These are phyloP conservation scores for Hypotaenidia okinawae DNA, from an alignment of 2,797 vertebrate species.

Conservation along the genomic window DNA sequence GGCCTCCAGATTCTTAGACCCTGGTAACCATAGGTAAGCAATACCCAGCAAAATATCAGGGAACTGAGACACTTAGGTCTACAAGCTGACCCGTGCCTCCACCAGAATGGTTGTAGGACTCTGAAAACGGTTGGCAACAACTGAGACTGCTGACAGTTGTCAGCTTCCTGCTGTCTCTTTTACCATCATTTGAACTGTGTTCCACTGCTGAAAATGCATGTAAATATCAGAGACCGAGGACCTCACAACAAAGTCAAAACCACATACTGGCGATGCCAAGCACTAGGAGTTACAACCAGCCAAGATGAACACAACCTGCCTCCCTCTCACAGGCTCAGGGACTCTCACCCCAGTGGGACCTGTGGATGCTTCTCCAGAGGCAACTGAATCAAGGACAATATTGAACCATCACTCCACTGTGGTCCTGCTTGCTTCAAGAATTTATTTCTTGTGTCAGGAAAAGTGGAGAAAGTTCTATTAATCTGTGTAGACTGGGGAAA, in stretches of 20 bases:
- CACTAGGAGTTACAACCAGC: not conserved
- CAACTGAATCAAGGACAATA: not conserved
- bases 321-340: not conserved
- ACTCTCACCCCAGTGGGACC: rapidly evolving
- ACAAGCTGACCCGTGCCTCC: not conserved
- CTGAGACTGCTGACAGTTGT: not conserved
- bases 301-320: not conserved
- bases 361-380: not conserved
- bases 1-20: not conserved
- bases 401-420: not conserved
- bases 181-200: not conserved
- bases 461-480: not conserved
- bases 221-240: not conserved
- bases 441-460: not conserved
- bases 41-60: not conserved
- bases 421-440: not conserved
- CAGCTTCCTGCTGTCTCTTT: not conserved
- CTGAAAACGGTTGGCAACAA: not conserved
- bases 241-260: not conserved
- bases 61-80: not conserved
- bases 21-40: not conserved
- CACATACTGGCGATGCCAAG: not conserved
- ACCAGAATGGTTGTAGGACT: not conserved
- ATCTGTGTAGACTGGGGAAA: not conserved
- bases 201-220: not conserved